These are phyloP conservation scores for Brachyalestes nurse DNA, from an alignment of 2,797 vertebrate genomes.

Conservation along the genomic window DNA sequence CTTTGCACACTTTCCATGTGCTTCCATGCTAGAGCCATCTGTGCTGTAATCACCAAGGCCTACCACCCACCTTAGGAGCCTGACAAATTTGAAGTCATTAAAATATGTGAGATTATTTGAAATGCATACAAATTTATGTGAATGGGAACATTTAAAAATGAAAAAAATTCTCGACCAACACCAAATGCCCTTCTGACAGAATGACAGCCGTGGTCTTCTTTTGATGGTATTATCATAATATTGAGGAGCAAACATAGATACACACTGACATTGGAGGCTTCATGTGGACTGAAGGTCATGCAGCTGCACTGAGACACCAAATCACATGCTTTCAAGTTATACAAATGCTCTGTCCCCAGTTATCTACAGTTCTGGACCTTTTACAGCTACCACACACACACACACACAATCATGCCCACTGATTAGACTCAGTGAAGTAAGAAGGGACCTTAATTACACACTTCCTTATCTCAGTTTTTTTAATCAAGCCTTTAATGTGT, in stretches of 20 bases:
- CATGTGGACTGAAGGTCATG: slow-evolving; percentile 30
- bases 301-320: slow-evolving; percentile 46
- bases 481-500: slow-evolving; percentile 35
- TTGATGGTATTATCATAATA: background rate
- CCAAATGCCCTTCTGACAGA: background rate
- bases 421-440: slow-evolving; percentile 46
- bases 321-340: slow-evolving; percentile 46
- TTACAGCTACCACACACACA: background rate
- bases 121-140: background rate
- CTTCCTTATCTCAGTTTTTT: slow-evolving; percentile 39
- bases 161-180: background rate
- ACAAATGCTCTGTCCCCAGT: slow-evolving; percentile 42
- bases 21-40: slow-evolving; percentile 52
- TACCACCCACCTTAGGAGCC: slow-evolving; percentile 33
- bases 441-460: slow-evolving; percentile 58
- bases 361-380: slow-evolving; percentile 17
- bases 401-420: background rate
- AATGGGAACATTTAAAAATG: background rate
- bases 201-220: background rate
- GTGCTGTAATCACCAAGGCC: slow-evolving; percentile 44
- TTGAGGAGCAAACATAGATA: background rate
- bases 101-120: background rate
- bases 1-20: slow-evolving; percentile 46
- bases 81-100: background rate
- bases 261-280: background rate